Conservation (phyloP, 2,888 invertebrate species). For the Drosophila neonasuta region DNA sequence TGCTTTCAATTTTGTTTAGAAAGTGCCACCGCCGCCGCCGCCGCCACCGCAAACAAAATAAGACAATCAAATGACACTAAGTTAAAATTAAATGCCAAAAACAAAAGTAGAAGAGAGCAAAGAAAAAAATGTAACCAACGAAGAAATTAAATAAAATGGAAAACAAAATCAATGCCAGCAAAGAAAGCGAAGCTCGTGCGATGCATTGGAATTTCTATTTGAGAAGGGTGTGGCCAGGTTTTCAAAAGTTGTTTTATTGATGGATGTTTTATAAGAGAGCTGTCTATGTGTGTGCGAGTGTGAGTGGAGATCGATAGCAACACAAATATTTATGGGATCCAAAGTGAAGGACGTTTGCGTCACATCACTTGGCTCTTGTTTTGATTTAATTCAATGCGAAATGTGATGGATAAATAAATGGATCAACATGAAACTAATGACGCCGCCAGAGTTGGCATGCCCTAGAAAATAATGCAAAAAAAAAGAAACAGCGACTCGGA, state of each 20-base stretch:
- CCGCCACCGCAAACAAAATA: slow-evolving; percentile 29
- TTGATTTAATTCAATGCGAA: slow-evolving; percentile 17
- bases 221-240: slow-evolving; percentile 45
- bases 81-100: slow-evolving; percentile 44
- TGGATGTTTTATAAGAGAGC: background rate
- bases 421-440: slow-evolving; percentile 49
- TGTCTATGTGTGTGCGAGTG: background rate
- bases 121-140: slow-evolving; percentile 35
- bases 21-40: slow-evolving; percentile 36
- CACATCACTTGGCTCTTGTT: slow-evolving; percentile 4
- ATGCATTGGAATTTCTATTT: slow-evolving; percentile 52
- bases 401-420: slow-evolving; percentile 36
- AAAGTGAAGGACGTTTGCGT: slow-evolving; percentile 41
- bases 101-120: slow-evolving; percentile 20
- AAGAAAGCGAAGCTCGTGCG: slow-evolving; percentile 55
- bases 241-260: slow-evolving; percentile 8
- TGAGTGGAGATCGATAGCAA: slow-evolving; percentile 12
- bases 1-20: slow-evolving; percentile 59
- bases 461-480: slow-evolving; percentile 24
- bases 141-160: slow-evolving; percentile 66
- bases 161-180: slow-evolving; percentile 69
- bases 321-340: slow-evolving; percentile 6
- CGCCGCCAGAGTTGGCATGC: slow-evolving; percentile 20
- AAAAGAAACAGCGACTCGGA: slow-evolving; percentile 11
- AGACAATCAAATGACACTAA: slow-evolving; percentile 50